Percentiles rank a stretch among this genome's conserved stretches.
Evolutionary conservation across 2,113 vertebrate species (phyloP).

Genomic region (Melierax canorus): DNA sequence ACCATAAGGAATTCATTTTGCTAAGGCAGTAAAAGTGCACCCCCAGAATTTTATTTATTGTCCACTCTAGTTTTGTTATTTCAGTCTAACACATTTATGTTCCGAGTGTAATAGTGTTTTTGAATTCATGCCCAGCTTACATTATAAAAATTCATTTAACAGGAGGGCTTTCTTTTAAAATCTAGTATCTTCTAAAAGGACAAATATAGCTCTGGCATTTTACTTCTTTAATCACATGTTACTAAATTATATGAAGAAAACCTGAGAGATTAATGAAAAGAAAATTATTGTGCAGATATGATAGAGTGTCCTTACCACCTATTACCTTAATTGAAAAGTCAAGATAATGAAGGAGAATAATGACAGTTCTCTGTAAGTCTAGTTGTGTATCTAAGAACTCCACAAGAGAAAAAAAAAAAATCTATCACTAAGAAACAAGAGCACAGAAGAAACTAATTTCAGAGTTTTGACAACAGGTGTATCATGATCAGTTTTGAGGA

Average conservation of each 20-base stretch:
- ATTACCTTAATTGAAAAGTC: not conserved
- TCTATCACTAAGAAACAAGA: not conserved
- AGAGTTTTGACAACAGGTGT: not conserved
- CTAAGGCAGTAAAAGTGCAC: not conserved
- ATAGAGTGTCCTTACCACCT: not conserved
- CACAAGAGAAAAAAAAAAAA: not conserved
- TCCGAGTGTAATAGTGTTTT: not conserved
- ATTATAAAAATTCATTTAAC: not conserved
- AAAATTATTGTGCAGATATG: not conserved
- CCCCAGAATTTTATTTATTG: constrained; percentile 2
- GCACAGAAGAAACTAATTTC: not conserved
- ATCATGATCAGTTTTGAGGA: not conserved
- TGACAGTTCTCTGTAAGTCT: not conserved
- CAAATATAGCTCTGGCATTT: not conserved
- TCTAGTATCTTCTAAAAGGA: not conserved
- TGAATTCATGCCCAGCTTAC: constrained; percentile 32
- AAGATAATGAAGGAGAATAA: not conserved
- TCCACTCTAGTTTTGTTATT: constrained; percentile 41
- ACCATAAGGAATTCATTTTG: not conserved
- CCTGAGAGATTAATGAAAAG: not conserved
- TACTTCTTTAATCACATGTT: not conserved
- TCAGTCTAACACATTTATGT: not conserved
- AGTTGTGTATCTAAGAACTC: not conserved
- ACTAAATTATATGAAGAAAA: not conserved
- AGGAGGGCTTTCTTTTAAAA: not conserved